Percentiles rank a stretch among this genome's conserved stretches.
These are phyloP conservation scores for Dreissena polymorpha DNA, from an alignment of 1,140 invertebrate species.

Conservation along the genomic window DNA sequence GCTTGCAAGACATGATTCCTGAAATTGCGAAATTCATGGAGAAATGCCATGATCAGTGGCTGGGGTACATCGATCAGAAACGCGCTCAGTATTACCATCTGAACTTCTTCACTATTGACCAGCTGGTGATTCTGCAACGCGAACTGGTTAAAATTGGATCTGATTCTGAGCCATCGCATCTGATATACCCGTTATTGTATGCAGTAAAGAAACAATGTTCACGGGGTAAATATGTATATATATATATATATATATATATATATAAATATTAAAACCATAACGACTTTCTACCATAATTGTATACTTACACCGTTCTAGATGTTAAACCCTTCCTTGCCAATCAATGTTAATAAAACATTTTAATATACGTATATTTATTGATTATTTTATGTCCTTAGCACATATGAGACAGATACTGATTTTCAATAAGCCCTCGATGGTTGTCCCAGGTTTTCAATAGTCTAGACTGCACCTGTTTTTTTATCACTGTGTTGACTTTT, in stretches of 20 bases:
- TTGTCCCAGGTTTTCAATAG: no score
- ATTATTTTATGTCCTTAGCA: not conserved
- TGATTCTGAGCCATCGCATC: slow-evolving; percentile 41
- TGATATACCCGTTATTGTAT: slow-evolving; percentile 65
- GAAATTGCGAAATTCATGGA: slow-evolving; percentile 71
- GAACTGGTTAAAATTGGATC: slow-evolving; percentile 64
- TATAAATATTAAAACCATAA: no score
- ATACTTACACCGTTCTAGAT: no score
- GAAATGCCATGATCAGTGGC: slow-evolving; percentile 70
- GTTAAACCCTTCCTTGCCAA: no score
- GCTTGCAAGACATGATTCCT: slow-evolving; percentile 39
- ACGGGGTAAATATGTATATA: slow-evolving; percentile 27
- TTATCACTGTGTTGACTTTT: no score
- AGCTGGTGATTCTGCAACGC: slow-evolving; percentile 72
- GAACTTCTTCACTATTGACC: slow-evolving; percentile 73
- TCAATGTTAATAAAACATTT: no score
- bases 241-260: no score
- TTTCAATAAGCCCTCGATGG: no score
- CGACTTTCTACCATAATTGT: no score
- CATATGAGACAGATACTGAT: no score
- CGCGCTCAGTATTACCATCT: slow-evolving; percentile 65
- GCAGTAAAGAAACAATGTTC: slow-evolving; percentile 62
- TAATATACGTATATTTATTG: no score
- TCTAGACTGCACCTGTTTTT: no score
- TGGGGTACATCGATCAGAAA: slow-evolving; percentile 65